Conservation (phyloP, 2,113 vertebrate genomes). For the Dasyornis broadbenti region DNA sequence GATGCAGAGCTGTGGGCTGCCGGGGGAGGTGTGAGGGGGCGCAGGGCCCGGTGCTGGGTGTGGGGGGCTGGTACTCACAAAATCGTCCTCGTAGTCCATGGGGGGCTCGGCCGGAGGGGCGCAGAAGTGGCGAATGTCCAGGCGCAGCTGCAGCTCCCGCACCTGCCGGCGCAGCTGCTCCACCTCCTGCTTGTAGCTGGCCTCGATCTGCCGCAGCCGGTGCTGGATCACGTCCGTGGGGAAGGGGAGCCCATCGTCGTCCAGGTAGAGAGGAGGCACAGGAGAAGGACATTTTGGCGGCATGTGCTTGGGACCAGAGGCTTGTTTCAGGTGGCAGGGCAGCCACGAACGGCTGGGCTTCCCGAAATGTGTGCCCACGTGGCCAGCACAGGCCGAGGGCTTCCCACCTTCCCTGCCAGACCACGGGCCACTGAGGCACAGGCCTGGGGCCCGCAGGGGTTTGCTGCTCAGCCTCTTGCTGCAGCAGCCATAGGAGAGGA, state of each 20-base stretch:
- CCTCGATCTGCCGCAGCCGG: slow-evolving; percentile 94
- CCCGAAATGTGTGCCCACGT: background rate
- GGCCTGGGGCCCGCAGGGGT: slow-evolving; percentile 74
- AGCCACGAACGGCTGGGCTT: slow-evolving; percentile 65
- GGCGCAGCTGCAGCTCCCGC: slow-evolving; percentile 90
- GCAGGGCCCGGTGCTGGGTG: fast-evolving
- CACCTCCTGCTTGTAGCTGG: slow-evolving; percentile 96
- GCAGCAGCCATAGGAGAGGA: slow-evolving; percentile 79
- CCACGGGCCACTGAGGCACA: slow-evolving; percentile 70
- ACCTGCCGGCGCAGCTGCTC: slow-evolving; percentile 94
- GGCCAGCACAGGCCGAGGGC: slow-evolving; percentile 47
- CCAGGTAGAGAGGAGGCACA: slow-evolving; percentile 85
- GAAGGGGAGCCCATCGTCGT: slow-evolving; percentile 94
- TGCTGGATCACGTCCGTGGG: slow-evolving; percentile 94
- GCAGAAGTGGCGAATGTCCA: slow-evolving; percentile 90
- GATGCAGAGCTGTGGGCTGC: background rate
- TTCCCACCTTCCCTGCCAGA: slow-evolving; percentile 67
- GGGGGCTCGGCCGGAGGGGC: slow-evolving; percentile 88
- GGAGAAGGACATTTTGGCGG: slow-evolving; percentile 77
- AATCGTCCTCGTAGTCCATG: slow-evolving; percentile 95
- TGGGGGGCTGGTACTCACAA: slow-evolving; percentile 78
- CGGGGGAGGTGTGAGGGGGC: too few relatives aligned
- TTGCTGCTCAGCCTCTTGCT: slow-evolving; percentile 79
- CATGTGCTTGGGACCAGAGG: slow-evolving; percentile 69
- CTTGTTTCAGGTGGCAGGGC: slow-evolving; percentile 70